Percentiles rank a stretch among this genome's conserved stretches.
Evolutionary conservation across 1,140 invertebrate species (phyloP).

Genomic region (Drosophila sulfurigaster): DNA sequence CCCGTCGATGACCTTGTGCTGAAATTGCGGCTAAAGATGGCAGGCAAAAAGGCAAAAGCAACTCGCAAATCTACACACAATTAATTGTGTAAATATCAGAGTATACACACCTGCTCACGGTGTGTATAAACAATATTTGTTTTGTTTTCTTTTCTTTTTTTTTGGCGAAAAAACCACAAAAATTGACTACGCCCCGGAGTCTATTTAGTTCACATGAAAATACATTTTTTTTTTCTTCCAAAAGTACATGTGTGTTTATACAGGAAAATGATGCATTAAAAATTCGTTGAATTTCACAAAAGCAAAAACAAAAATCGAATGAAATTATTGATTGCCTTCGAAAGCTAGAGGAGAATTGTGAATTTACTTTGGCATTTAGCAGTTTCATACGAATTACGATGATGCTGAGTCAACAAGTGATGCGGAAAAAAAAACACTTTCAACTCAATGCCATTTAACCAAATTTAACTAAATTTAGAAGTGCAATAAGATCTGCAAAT

Average conservation of each 20-base stretch:
- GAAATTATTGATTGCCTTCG: not conserved
- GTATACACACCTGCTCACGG: slow-evolving; percentile 9
- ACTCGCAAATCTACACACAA: slow-evolving; percentile 30
- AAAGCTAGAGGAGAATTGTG: slow-evolving; percentile 3
- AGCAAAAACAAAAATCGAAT: slow-evolving; percentile 3
- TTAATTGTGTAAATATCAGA: slow-evolving; percentile 59
- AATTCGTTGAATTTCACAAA: slow-evolving; percentile 18
- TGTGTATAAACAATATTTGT: slow-evolving; percentile 13
- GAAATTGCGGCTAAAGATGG: slow-evolving; percentile 35
- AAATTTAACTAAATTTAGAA: not conserved
- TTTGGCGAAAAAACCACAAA: slow-evolving; percentile 1
- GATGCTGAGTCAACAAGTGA: slow-evolving; percentile 24
- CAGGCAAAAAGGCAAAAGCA: slow-evolving; percentile 12
- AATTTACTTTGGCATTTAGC: slow-evolving; percentile 54
- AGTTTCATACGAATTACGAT: slow-evolving; percentile 48
- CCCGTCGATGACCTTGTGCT: slow-evolving; percentile 43
- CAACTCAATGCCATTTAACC: not conserved
- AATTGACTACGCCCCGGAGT: slow-evolving; percentile 13
- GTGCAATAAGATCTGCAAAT: not conserved
- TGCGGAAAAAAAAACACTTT: not conserved
- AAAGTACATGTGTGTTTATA: slow-evolving; percentile 3
- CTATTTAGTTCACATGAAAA: slow-evolving; percentile 13
- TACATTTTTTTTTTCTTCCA: slow-evolving; percentile 1
- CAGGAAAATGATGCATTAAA: slow-evolving; percentile 52
- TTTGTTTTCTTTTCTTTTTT: not conserved